These are phyloP conservation scores for Caenorhabditis sp. DNA, from an alignment of 2,888 invertebrate species.

Conservation along the genomic window DNA sequence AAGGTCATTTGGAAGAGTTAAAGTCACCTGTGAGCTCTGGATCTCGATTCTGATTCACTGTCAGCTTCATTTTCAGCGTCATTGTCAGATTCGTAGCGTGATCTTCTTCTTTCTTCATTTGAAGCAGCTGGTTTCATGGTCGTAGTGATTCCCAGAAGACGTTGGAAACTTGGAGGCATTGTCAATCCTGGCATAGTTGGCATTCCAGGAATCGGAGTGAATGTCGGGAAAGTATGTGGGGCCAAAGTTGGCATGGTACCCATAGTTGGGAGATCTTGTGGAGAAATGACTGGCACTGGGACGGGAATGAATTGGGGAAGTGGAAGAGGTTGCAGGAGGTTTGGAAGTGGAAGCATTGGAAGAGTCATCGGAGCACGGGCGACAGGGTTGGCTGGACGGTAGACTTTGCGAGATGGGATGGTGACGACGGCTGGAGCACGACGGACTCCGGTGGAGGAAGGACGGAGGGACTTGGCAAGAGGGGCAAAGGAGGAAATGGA, in stretches of 20 bases:
- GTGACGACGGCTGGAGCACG: conserved; percentile 60
- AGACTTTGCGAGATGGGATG: conserved; percentile 18
- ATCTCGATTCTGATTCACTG: conserved; percentile 8
- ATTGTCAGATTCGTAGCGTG: background rate
- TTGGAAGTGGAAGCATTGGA: conserved; percentile 29
- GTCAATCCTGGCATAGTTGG: conserved; percentile 71
- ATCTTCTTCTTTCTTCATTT: conserved; percentile 30
- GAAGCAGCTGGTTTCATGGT: conserved; percentile 63
- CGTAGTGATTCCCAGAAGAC: conserved; percentile 70
- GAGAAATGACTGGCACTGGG: conserved; percentile 56
- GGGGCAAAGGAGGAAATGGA: conserved; percentile 56
- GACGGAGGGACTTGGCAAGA: conserved; percentile 57
- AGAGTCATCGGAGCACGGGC: conserved; percentile 43
- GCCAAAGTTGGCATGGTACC: conserved; percentile 52
- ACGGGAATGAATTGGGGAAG: conserved; percentile 62
- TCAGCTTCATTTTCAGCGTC: conserved; percentile 2
- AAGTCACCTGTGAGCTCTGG: background rate
- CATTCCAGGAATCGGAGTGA: conserved; percentile 65
- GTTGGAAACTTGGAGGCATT: conserved; percentile 72
- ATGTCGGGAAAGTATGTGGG: conserved; percentile 65
- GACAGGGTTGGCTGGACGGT: conserved; percentile 25
- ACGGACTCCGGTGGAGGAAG: conserved; percentile 64
- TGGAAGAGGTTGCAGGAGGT: conserved; percentile 37
- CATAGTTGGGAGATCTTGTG: conserved; percentile 39
- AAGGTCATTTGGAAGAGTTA: no score